Evolutionary conservation across 2,888 invertebrate species (phyloP).

Genomic region (Catocala sponsa): DNA sequence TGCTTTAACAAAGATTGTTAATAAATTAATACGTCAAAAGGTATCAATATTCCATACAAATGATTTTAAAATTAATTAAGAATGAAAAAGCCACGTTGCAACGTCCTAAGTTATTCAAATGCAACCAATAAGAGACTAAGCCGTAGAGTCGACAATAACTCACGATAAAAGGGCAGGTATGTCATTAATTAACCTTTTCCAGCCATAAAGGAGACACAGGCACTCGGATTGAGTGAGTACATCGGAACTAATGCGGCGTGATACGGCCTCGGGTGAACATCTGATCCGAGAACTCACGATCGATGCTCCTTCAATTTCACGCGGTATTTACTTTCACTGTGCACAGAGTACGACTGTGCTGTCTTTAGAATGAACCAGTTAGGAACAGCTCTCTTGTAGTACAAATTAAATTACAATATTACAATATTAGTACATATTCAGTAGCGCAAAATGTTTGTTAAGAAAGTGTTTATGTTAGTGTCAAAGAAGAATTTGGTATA

Average conservation of each 20-base stretch:
- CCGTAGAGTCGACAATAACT: neutral
- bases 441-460: too few species aligned
- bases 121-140: neutral
- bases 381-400: too few species aligned
- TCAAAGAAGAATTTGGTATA: too few species aligned
- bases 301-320: slow-evolving; percentile 74
- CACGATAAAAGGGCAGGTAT: slow-evolving; percentile 14
- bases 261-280: slow-evolving; percentile 46
- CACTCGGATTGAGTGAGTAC: slow-evolving; percentile 52
- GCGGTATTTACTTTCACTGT: slow-evolving; percentile 74
- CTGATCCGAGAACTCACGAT: slow-evolving; percentile 59
- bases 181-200: slow-evolving; percentile 23
- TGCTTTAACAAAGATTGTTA: too few species aligned
- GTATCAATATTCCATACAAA: too few species aligned
- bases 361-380: slow-evolving; percentile 36
- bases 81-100: too few species aligned
- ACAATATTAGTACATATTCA: too few species aligned
- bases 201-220: slow-evolving; percentile 18
- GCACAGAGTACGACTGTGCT: slow-evolving; percentile 49
- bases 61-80: too few species aligned
- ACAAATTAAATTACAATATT: too few species aligned
- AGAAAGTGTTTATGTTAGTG: too few species aligned
- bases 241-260: slow-evolving; percentile 43
- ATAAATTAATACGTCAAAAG: too few species aligned
- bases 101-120: neutral